These are phyloP conservation scores for Sycophila sp. DNA, from an alignment of 1,140 invertebrate genomes.

Conservation along the genomic window DNA sequence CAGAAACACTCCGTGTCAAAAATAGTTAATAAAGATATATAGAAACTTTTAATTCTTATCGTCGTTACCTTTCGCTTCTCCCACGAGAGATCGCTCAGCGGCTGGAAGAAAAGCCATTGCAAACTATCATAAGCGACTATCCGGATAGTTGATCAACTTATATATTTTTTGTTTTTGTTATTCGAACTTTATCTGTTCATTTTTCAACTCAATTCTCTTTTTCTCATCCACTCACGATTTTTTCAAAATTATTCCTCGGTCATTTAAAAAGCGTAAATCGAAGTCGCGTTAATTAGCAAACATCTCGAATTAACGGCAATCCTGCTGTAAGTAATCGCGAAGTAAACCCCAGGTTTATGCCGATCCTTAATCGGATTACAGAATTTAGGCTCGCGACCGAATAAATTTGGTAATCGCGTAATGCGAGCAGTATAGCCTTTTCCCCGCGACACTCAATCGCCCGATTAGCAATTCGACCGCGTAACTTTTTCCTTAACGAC, in stretches of 20 bases:
- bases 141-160: too few relatives aligned
- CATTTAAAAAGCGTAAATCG: too few relatives aligned
- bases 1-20: slow-evolving; percentile 38
- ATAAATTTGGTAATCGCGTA: slow-evolving; percentile 23
- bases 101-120: slow-evolving; percentile 65
- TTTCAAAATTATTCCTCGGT: too few relatives aligned
- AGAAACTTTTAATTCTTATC: too few relatives aligned
- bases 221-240: too few relatives aligned
- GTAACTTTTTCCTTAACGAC: neutral
- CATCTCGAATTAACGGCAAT: neutral
- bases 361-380: slow-evolving; percentile 21
- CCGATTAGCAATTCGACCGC: too few relatives aligned
- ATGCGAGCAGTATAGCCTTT: slow-evolving; percentile 9
- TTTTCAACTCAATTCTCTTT: too few relatives aligned
- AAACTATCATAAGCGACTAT: slow-evolving; percentile 63
- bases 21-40: slow-evolving; percentile 26
- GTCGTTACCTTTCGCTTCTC: slow-evolving; percentile 63
- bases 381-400: slow-evolving; percentile 1
- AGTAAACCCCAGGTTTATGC: neutral
- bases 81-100: slow-evolving; percentile 60
- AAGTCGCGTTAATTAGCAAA: too few relatives aligned
- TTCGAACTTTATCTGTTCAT: too few relatives aligned
- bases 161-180: too few relatives aligned
- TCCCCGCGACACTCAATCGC: neutral
- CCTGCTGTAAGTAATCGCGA: neutral